These are phyloP conservation scores for Vireo griseus DNA, from an alignment of 2,797 vertebrate genomes.

Conservation along the genomic window DNA sequence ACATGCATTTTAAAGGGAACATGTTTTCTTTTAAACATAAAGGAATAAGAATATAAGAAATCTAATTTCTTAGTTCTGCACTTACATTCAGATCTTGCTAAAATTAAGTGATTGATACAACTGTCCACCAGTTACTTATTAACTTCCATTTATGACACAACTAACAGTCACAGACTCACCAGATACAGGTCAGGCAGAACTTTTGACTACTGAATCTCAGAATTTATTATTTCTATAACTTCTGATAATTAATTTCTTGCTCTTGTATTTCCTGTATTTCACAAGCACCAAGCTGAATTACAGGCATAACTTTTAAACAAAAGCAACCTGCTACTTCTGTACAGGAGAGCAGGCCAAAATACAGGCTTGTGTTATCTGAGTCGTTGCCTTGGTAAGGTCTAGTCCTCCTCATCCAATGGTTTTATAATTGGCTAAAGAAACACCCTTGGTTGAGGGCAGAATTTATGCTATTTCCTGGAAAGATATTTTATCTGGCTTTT, in stretches of 20 bases:
- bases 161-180: neutral
- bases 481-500: neutral
- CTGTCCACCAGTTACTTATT: neutral
- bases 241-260: neutral
- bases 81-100: neutral
- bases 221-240: neutral
- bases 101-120: neutral
- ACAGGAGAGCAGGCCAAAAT: neutral
- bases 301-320: neutral
- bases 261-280: neutral
- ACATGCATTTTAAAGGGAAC: neutral
- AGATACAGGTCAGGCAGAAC: neutral
- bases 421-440: neutral
- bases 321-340: neutral
- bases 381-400: neutral
- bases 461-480: neutral
- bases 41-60: neutral
- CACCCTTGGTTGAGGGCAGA: neutral
- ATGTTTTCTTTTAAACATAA: neutral
- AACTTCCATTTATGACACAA: neutral
- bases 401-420: neutral
- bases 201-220: neutral
- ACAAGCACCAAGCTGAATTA: neutral
- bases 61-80: neutral
- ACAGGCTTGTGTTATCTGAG: neutral